phyloP scores from a whole-genome alignment of 2,113 vertebrate genomes.

The Toxotes jaculatrix region DNA sequence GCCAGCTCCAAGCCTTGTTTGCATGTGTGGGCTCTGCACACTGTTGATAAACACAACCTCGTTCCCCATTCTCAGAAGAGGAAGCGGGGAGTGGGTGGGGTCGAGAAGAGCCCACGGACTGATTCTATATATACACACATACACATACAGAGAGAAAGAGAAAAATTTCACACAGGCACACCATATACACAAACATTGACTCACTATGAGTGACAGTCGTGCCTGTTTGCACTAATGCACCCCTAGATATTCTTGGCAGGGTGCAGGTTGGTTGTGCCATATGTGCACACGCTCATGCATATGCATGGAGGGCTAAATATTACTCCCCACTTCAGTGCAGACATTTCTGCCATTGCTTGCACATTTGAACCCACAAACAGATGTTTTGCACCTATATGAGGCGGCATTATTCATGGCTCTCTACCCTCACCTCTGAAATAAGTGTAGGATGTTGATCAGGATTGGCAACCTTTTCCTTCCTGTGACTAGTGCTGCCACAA shows the following conservation, averaged over 20 bases:
- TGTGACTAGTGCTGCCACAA: not conserved
- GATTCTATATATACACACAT: not conserved
- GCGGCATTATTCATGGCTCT: constrained; percentile 1
- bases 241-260: constrained; percentile 27
- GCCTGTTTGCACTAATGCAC: constrained; percentile 32
- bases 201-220: constrained; percentile 46
- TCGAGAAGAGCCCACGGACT: not conserved
- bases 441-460: not conserved
- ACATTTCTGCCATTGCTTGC: not conserved
- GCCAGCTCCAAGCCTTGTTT: not conserved
- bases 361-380: not conserved
- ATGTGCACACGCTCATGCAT: constrained; percentile 24
- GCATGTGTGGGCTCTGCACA: constrained; percentile 10
- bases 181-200: constrained; percentile 27
- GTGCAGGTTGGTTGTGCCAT: constrained; percentile 17
- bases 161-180: constrained; percentile 10
- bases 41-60: constrained; percentile 28
- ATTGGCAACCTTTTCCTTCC: not conserved
- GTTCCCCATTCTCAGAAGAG: constrained; percentile 55
- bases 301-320: constrained; percentile 23
- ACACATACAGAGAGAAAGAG: not conserved
- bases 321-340: not conserved
- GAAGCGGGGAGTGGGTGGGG: constrained; percentile 11
- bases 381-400: constrained; percentile 32
- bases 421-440: constrained; percentile 17